Evolutionary conservation across 2,888 invertebrate species (phyloP), one percentile per base, ranked within the genome.

Genomic region (Lasioglossum calceatum): DNA sequence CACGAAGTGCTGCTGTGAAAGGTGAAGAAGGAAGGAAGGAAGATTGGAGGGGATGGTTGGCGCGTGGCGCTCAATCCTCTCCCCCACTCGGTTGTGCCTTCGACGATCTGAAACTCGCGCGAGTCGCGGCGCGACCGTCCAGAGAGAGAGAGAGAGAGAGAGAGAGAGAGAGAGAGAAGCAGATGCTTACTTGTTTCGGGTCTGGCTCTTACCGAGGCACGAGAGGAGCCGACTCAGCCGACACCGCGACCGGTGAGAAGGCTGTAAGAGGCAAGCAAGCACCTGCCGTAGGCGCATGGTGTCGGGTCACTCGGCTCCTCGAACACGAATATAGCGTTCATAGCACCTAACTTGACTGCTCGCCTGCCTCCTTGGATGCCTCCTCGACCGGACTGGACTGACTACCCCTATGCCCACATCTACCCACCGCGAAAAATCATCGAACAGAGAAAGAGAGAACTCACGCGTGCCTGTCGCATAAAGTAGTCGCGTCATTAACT

Each of bases 321-420:
- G 81, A 78, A 84, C 86, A 85, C 90, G 90, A 91, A 71, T 42
- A 71, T 71, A 71, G 88, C 90, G 88, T 90, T 84, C 89, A 85
- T 88, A 89, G 82, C 85, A 83, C 91, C 87, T 90, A 86, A 67
- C 82, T 79, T 64, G 78, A 82, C 88, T 81, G 82, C 81, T 72
- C 78, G 79, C 74, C 81, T 73, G 61, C 77, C 79, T 83, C 58
- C 82, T 79, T 81, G 27, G 77, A 76, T 74, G 47, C 74, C 54
- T 77, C 16, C 27, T 27, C 27, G 27, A 27, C 27, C 27, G 27
- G 61, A 58, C 76, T 42, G 67, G 64, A 77, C 79, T 77, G 82
- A 64, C 87, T 88, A 91, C 93, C 93, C 93, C 92, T 93, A 93
- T 93, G 89, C 93, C 93, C 93, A 93, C 92, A 93, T 93, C 88